Conservation (phyloP, 1,140 invertebrate genomes). For the Polypedilum vanderplanki region DNA sequence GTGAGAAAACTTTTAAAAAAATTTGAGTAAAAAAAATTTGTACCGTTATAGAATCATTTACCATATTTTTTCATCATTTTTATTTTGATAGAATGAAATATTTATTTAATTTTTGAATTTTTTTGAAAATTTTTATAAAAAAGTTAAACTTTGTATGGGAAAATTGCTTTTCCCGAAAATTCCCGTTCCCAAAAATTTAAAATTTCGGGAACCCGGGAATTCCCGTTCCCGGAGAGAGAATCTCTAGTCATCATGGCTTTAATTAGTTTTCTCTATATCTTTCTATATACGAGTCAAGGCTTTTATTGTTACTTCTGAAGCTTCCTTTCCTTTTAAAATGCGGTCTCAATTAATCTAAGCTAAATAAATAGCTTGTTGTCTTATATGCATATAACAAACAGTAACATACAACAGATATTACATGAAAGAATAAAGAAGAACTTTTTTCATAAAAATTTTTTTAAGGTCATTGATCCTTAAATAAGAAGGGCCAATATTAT, state of each 20-base stretch:
- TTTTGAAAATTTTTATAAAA: too few species aligned
- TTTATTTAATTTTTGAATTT: too few species aligned
- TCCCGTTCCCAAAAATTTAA: too few species aligned
- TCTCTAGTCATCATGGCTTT: not conserved
- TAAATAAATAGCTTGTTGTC: not conserved
- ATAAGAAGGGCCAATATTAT: not conserved
- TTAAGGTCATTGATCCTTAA: not conserved
- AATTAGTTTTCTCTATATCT: not conserved
- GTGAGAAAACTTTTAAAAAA: too few species aligned
- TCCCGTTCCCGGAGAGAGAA: too few species aligned
- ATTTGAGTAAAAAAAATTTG: too few species aligned
- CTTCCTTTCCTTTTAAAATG: not conserved
- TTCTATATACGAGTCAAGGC: not conserved
- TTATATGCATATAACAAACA: not conserved
- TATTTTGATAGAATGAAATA: too few species aligned
- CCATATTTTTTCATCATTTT: too few species aligned
- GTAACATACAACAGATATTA: not conserved
- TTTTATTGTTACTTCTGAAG: not conserved
- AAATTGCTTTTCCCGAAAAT: too few species aligned
- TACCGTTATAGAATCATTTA: too few species aligned
- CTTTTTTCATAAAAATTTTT: not conserved
- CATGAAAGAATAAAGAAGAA: constrained; percentile 4
- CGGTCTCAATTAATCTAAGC: not conserved
- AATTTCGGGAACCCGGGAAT: too few species aligned
- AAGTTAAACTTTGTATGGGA: too few species aligned